Evolutionary conservation across 2,113 vertebrate species (phyloP), one percentile per base, ranked within the genome.

Genomic region (Laticauda laticaudata): DNA sequence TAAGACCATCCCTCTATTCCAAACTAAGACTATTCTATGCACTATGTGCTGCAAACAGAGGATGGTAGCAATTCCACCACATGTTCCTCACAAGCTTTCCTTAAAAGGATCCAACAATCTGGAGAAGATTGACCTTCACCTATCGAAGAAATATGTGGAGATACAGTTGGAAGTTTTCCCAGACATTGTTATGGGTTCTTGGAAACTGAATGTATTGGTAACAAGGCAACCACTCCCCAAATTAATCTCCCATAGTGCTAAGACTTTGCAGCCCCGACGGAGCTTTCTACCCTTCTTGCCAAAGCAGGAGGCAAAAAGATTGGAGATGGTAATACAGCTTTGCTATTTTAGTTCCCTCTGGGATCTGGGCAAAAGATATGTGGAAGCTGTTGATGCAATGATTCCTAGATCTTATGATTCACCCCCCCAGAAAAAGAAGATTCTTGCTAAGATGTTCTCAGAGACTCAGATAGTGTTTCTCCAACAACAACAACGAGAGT

Each of bases 121-220:
- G 34, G 29, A 91, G 75, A 91, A 91, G 54, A 86, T 86, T 55
- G 4, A 24, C 7, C 34, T 56, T 24, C 90, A 91, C 14, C 4
- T 85, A 23, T 91, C 64, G 23, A 91, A 92, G 90, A 91, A 91
- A 34, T 85, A 53, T 0, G 3, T 91, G 86, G 90, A 93, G 55
- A 26, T 54, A 3, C 91, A 53, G 20, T 90, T 81, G 51, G 57
- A 59, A 24, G 54, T 23, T 86, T 91, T 86, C 75, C 75, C 90
- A 5, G 8, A 34, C 3, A 2, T 57, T 2, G 75, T 39, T 20
- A 48, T 23, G 11, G 11, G 18, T n/a, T 90, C 92, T 20, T 90
- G 54, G 54, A 91, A 55, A 24, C 2, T 14, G 5, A 26, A 8
- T 4, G 26, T 29, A 6, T 29, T 56, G n/a, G 15, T 1, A 34